A percentile compares a stretch with the other conserved stretches of the same genome.
Conservation (phyloP, 2,113 vertebrate genomes). For the Urocynchramus pylzowi region DNA sequence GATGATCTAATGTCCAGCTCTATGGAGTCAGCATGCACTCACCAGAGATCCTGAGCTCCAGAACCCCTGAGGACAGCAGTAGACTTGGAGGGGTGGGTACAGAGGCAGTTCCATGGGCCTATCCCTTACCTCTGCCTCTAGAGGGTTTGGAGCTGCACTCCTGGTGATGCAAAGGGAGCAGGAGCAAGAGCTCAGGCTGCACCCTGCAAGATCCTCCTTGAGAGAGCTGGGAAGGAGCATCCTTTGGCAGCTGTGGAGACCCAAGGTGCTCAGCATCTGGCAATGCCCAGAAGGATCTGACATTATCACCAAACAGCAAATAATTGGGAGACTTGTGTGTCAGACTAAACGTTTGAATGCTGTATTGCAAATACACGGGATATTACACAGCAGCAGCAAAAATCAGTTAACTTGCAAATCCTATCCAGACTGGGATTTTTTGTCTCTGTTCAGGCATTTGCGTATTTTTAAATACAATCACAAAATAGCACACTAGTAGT, state of each 20-base stretch:
- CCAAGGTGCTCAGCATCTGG: neutral
- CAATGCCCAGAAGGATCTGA: neutral
- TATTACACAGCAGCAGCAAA: neutral
- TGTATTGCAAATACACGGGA: neutral
- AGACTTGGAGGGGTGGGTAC: neutral
- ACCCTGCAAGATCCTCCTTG: neutral
- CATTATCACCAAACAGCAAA: neutral
- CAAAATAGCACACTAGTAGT: neutral
- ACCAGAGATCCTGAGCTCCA: neutral
- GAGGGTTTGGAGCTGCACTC: neutral
- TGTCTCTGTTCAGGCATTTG: neutral
- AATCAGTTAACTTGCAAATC: neutral
- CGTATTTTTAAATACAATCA: neutral
- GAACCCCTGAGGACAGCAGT: neutral
- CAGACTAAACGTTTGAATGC: rapidly evolving
- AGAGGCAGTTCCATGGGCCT: neutral
- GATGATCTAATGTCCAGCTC: neutral
- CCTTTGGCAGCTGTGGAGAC: neutral
- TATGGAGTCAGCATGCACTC: rapidly evolving
- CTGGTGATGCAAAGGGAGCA: neutral
- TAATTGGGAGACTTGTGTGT: neutral
- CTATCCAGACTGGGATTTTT: neutral
- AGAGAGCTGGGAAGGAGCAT: neutral
- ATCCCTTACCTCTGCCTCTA: neutral
- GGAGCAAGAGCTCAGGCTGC: neutral